A percentile compares a stretch with the other conserved stretches of the same genome.
These are phyloP conservation scores for Drosophila mimetica DNA, from an alignment of 2,888 invertebrate species.

Conservation along the genomic window DNA sequence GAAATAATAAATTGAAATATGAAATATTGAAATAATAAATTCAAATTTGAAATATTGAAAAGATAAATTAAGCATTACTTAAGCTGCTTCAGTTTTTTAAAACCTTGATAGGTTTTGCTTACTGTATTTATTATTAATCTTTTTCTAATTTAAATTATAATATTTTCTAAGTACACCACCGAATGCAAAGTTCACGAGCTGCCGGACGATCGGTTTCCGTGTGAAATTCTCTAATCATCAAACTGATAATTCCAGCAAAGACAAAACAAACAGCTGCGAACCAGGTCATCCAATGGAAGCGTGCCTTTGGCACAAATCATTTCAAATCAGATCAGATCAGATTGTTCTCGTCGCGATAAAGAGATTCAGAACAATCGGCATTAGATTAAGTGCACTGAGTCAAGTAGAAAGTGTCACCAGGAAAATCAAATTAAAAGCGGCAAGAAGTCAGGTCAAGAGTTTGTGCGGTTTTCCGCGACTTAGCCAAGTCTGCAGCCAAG, in stretches of 20 bases:
- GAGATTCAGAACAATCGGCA: slow-evolving; percentile 16
- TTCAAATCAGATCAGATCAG: slow-evolving; percentile 15
- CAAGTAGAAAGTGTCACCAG: neutral
- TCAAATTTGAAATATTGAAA: no score
- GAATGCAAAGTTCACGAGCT: slow-evolving; percentile 58
- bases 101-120: no score
- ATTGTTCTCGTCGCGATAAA: slow-evolving; percentile 14
- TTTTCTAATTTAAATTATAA: neutral
- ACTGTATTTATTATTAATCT: no score
- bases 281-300: slow-evolving; percentile 57
- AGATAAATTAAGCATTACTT: no score
- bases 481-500: neutral
- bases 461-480: slow-evolving; percentile 7
- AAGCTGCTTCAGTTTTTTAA: no score
- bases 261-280: slow-evolving; percentile 43
- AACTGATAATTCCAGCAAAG: slow-evolving; percentile 53
- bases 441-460: slow-evolving; percentile 19
- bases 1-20: no score
- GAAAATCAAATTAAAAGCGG: slow-evolving; percentile 10
- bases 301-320: slow-evolving; percentile 63
- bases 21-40: no score
- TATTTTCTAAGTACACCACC: slow-evolving; percentile 12
- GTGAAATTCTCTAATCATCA: slow-evolving; percentile 69
- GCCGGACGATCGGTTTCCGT: slow-evolving; percentile 57
- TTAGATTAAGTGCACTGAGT: slow-evolving; percentile 7